Base-by-base conservation (phyloP, 2,797 vertebrate genomes). In the Myiotriccus ornatus region DNA sequence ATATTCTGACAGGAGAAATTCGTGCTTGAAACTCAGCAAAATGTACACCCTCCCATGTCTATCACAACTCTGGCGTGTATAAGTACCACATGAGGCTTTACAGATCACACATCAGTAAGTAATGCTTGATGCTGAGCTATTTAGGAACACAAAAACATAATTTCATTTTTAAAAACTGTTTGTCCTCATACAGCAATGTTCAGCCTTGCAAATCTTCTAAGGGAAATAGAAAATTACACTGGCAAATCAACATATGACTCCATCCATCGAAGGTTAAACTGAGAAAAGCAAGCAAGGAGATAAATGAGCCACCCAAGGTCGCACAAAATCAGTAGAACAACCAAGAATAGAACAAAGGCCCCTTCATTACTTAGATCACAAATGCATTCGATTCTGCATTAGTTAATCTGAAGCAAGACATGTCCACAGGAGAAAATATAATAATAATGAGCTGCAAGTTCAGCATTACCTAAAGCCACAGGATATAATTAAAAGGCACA, bases 321-420 rank as follows among this genome's bases (percentile, higher is more conserved):
- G 0, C 90, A 81, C 69, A 95, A 92, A 95, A 95, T 95, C 89
- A 93, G 92, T 84, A 81, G 93, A 95, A 95, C 74, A 87, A 92
- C 92, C 93, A 88, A 78, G 89, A 93, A 92, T 77, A 97, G 94
- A 94, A 95, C 92, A 95, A 95, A 95, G 65, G 73, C n/a, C 87
- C 78, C 82, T 91, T 94, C 93, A 91, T 93, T 95, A 88, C 79
- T 94, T 84, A 91, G 76, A 91, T 92, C 93, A 95, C 79, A 95
- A 95, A 92, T 27, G 25, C 73, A 95, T 92, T 91, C 5, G 1
- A 87, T 92, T 95, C 94, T 85, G 84, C 82, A 85, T 87, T 95
- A 94, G 89, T 94, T 95, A 94, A 93, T 92, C 90, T 87, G 57
- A 64, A 85, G 84, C 46, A 87, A 89, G 95, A 68, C 57, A 86